Conservation (phyloP, 2,797 vertebrate species). For the Falco peregrinus region DNA sequence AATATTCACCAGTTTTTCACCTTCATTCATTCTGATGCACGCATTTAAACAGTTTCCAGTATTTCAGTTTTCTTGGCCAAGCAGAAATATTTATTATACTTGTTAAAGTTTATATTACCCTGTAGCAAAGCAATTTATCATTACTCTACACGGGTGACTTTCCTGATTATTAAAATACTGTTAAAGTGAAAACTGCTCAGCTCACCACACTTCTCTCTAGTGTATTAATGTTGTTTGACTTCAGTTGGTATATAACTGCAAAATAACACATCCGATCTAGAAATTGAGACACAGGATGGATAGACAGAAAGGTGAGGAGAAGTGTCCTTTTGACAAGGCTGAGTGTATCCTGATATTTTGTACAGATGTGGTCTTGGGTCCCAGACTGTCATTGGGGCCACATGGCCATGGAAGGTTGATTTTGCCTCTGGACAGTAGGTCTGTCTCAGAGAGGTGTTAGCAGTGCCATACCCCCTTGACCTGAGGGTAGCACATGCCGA, state of each 20-base stretch:
- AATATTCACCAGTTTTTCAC: not conserved
- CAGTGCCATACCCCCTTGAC: not conserved
- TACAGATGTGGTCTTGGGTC: not conserved
- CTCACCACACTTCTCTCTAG: slow-evolving; percentile 14
- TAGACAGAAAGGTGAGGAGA: not conserved
- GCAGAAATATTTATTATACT: slow-evolving; percentile 69
- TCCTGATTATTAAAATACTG: slow-evolving; percentile 74
- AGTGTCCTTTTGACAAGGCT: not conserved
- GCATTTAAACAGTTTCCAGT: slow-evolving; percentile 36
- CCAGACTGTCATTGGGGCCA: not conserved
- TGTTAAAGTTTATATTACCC: slow-evolving; percentile 71
- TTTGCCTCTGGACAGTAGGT: not conserved
- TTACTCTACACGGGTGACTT: slow-evolving; percentile 60
- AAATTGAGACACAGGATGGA: not conserved
- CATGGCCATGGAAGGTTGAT: not conserved
- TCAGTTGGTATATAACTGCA: not conserved
- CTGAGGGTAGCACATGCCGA: not conserved
- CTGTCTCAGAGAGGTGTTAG: not conserved
- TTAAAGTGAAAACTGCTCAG: slow-evolving; percentile 32
- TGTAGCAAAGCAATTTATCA: slow-evolving; percentile 74
- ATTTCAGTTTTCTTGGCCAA: slow-evolving; percentile 51
- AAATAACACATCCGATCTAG: not conserved
- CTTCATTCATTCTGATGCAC: slow-evolving; percentile 43
- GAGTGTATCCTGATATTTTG: not conserved
- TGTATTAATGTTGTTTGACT: slow-evolving; percentile 51